phyloP scores from a whole-genome alignment of 1,140 invertebrate species.

The Drosophila nannoptera region DNA sequence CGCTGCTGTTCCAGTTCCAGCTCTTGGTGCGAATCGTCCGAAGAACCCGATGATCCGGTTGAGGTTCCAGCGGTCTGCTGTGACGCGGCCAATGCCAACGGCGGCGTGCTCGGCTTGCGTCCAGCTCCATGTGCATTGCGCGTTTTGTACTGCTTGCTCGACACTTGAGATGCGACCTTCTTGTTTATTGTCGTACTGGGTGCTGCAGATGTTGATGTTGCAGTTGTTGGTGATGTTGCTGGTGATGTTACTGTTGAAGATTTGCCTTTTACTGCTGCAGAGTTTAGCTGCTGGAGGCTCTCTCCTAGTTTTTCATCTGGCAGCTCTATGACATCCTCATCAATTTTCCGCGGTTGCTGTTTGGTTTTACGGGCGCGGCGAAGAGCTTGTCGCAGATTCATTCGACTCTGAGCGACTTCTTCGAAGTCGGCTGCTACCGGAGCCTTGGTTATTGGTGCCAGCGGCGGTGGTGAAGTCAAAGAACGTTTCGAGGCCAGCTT shows the following conservation, averaged over 20 bases:
- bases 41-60: slow-evolving; percentile 59
- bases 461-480: slow-evolving; percentile 46
- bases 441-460: slow-evolving; percentile 47
- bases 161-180: neutral
- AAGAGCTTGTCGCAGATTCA: slow-evolving; percentile 69
- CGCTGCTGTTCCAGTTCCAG: slow-evolving; percentile 49
- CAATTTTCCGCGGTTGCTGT: slow-evolving; percentile 56
- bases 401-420: slow-evolving; percentile 53
- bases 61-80: neutral
- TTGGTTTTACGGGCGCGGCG: slow-evolving; percentile 68
- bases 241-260: neutral
- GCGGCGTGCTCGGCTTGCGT: slow-evolving; percentile 18
- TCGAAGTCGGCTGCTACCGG: slow-evolving; percentile 24
- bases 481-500: slow-evolving; percentile 26
- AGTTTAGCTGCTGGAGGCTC: neutral
- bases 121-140: slow-evolving; percentile 28
- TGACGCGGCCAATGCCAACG: neutral
- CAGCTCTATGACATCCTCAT: slow-evolving; percentile 53
- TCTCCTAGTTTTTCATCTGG: slow-evolving; percentile 28
- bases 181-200: neutral
- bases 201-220: neutral
- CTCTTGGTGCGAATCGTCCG: slow-evolving; percentile 63
- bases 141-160: slow-evolving; percentile 40
- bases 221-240: neutral
- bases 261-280: slow-evolving; percentile 9